A percentile compares a stretch with the other conserved stretches of the same genome.
Conservation (phyloP, 1,140 invertebrate genomes). For the Hyposmocoma kahamanoa region DNA sequence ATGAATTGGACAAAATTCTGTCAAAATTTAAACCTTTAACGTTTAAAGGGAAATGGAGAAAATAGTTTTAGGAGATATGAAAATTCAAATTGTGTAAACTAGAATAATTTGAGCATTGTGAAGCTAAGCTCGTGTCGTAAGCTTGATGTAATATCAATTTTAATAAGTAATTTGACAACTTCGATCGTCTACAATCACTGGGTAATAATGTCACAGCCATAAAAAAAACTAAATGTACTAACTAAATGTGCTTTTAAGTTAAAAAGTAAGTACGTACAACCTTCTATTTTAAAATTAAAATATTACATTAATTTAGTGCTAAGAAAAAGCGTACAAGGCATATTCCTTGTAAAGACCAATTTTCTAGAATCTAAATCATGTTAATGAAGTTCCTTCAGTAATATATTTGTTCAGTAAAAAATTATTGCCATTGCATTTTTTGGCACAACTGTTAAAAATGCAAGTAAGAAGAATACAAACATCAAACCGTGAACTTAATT, state of each 20-base stretch:
- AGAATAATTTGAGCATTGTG: constrained; percentile 32
- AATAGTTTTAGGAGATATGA: constrained; percentile 22
- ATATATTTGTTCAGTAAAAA: too few species aligned
- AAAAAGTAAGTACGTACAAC: too few species aligned
- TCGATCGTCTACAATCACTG: constrained; percentile 6
- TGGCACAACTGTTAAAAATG: constrained; percentile 15
- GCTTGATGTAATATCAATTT: constrained; percentile 28
- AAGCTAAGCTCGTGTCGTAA: constrained; percentile 38
- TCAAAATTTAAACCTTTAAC: background rate
- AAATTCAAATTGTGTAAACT: constrained; percentile 11
- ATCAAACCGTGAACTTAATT: too few species aligned
- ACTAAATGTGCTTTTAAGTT: too few species aligned
- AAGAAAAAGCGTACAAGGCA: too few species aligned
- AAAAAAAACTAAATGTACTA: constrained; percentile 17
- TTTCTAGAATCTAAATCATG: too few species aligned
- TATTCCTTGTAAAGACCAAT: too few species aligned
- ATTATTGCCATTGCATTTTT: constrained; percentile 20
- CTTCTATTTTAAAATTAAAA: too few species aligned
- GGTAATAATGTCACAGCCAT: constrained; percentile 22
- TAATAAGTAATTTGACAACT: constrained; percentile 23
- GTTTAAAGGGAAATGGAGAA: constrained; percentile 4
- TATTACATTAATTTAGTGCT: too few species aligned
- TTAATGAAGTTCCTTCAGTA: too few species aligned
- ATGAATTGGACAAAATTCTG: too few species aligned
- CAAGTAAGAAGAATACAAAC: too few species aligned